These are phyloP conservation scores for Caenorhabditis auriculariae DNA, from an alignment of 2,888 invertebrate genomes.

Conservation along the genomic window DNA sequence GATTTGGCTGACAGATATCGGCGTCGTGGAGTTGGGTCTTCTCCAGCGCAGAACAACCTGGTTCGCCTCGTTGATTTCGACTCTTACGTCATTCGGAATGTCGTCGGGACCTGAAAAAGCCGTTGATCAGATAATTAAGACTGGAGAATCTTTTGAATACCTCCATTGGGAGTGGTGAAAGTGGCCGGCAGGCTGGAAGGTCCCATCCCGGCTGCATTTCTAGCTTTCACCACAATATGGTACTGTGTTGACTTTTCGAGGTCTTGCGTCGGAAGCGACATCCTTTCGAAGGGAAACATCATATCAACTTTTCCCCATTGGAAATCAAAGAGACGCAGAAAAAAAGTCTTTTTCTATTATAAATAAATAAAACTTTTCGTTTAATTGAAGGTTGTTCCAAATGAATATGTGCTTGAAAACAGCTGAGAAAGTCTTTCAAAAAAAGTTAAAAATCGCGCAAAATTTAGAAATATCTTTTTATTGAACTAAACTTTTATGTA, in stretches of 20 bases:
- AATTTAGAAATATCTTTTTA: too few relatives aligned
- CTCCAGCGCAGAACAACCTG: constrained; percentile 35
- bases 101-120: constrained; percentile 26
- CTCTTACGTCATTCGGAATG: constrained; percentile 22
- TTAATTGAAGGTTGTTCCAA: too few relatives aligned
- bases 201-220: constrained; percentile 36
- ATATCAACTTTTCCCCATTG: background rate
- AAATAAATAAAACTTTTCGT: background rate
- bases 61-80: constrained; percentile 43
- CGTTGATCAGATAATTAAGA: background rate
- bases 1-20: constrained; percentile 20
- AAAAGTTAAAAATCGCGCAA: too few relatives aligned
- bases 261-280: constrained; percentile 24
- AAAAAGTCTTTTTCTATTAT: background rate
- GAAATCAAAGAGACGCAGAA: background rate
- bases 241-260: constrained; percentile 33
- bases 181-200: constrained; percentile 19
- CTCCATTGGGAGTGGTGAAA: constrained; percentile 39
- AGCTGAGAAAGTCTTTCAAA: too few relatives aligned
- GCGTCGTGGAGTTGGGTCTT: constrained; percentile 29
- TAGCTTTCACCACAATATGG: constrained; percentile 30
- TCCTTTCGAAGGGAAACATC: constrained; percentile 4
- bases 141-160: background rate
- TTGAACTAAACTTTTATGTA: too few relatives aligned
- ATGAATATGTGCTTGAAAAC: too few relatives aligned